phyloP scores from a whole-genome alignment of 2,888 invertebrate genomes.

The Desoria tigrina region DNA sequence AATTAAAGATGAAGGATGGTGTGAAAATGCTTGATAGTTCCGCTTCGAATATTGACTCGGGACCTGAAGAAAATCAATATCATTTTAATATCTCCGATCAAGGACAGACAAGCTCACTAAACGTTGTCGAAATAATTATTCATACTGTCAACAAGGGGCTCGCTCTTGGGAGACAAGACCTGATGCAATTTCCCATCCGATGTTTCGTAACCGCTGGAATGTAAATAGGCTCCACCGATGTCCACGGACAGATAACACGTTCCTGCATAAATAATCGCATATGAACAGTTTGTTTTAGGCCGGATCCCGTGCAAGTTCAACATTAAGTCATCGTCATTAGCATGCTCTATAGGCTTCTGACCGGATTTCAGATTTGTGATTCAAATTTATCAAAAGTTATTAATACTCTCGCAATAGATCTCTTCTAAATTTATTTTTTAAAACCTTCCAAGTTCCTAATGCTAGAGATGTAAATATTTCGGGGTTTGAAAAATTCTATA shows the following conservation, averaged over 20 bases:
- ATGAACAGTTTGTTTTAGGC: too few species aligned
- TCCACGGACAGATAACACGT: conserved; percentile 44
- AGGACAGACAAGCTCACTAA: too few species aligned
- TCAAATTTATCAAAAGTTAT: too few species aligned
- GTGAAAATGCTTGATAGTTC: conserved; percentile 45
- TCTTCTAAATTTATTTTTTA: too few species aligned
- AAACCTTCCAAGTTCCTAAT: too few species aligned
- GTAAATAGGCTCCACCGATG: conserved; percentile 42
- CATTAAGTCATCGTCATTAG: too few species aligned
- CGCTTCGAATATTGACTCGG: conserved; percentile 47
- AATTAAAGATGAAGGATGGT: conserved; percentile 50
- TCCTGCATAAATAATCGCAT: conserved; percentile 27
- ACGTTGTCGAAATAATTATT: not conserved
- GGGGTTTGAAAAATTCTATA: too few species aligned
- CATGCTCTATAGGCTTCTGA: too few species aligned
- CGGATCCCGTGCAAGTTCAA: too few species aligned
- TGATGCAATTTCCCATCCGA: conserved; percentile 43
- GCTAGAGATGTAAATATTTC: too few species aligned
- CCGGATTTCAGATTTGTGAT: too few species aligned
- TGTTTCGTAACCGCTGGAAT: conserved; percentile 41
- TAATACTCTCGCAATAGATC: too few species aligned
- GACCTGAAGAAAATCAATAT: conserved; percentile 33
- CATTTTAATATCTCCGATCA: not conserved
- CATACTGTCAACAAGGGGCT: conserved; percentile 42
- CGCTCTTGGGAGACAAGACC: conserved; percentile 34